Evolutionary conservation across 2,888 invertebrate genomes (phyloP).

Genomic region (Ypsolopha sequella): DNA sequence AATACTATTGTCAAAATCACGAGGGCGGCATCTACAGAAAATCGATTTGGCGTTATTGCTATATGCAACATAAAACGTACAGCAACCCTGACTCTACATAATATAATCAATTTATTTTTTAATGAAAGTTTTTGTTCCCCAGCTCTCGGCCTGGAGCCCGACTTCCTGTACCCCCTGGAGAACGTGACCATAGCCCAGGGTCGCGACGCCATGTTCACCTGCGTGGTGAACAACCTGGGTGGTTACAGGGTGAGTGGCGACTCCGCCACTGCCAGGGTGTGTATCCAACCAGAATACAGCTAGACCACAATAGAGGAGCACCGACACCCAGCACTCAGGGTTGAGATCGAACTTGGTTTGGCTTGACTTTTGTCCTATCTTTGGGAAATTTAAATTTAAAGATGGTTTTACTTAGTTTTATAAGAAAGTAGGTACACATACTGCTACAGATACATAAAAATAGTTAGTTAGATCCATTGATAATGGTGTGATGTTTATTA

Average conservation of each 20-base stretch:
- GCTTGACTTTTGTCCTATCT: neutral
- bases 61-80: no score
- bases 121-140: constrained; percentile 50
- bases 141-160: constrained; percentile 82
- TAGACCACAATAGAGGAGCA: constrained; percentile 56
- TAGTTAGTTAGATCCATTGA: no score
- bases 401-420: no score
- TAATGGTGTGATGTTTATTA: no score
- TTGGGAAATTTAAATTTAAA: no score
- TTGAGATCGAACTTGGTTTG: constrained; percentile 30
- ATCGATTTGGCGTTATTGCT: no score
- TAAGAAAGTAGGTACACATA: no score
- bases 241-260: constrained; percentile 94
- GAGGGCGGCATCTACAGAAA: no score
- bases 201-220: constrained; percentile 86
- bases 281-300: constrained; percentile 73
- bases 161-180: constrained; percentile 83
- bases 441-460: no score
- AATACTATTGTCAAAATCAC: no score
- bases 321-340: constrained; percentile 46
- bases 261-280: constrained; percentile 87
- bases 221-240: constrained; percentile 87
- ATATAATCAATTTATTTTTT: constrained; percentile 12
- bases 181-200: constrained; percentile 88
- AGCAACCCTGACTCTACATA: no score